Evolutionary conservation across 2,113 vertebrate genomes (phyloP), one percentile per base, ranked within the genome.

Genomic region (Rhinolophus ferrumequinum): DNA sequence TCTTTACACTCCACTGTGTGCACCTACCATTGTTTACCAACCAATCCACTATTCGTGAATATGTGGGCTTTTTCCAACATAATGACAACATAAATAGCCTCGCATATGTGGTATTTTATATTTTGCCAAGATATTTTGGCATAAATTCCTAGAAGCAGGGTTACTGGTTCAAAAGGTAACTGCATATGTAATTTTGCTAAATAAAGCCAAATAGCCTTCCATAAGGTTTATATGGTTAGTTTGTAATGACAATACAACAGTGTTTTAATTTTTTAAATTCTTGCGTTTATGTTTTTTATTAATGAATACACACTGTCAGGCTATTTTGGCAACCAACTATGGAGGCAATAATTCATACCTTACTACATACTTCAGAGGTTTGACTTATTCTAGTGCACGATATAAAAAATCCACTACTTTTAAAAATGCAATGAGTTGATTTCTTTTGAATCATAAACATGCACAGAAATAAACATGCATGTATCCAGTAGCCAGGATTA

Each of bases 91-190:
- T 33, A 62, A 77, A 58, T 6, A 69, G 54, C 3, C 50, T 50
- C 38, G 16, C 66, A 21, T 30, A 9, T 24, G 73, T 38, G 58
- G 85, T 67, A 58, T 47, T 64, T 64, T 44, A 76, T 28, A 24
- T n/a, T 90, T 93, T 90, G 50, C 80, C 94, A 92, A 75, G 67
- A 62, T 52, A 75, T 58, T 70, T 50, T 24, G 56, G 87, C 67
- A 60, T 50, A 54, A 30, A 70, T 81, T 94, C 67, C 77, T 84
- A 18, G 83, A 79, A 75, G 52, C 21, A 80, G 83, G 35, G 80
- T 70, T 69, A 47, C 60, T 26, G 22, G 88, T 60, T 81, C 44
- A 69, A 64, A 85, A 72, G 72, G 6, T 50, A 38, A 90, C 58
- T 6, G 11, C 2, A 28, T 30, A 24, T 41, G 26, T 33, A 22